Evolutionary conservation across 2,888 invertebrate species (phyloP), one percentile per base, ranked within the genome.

Genomic region (Lumbricus terrestris): DNA sequence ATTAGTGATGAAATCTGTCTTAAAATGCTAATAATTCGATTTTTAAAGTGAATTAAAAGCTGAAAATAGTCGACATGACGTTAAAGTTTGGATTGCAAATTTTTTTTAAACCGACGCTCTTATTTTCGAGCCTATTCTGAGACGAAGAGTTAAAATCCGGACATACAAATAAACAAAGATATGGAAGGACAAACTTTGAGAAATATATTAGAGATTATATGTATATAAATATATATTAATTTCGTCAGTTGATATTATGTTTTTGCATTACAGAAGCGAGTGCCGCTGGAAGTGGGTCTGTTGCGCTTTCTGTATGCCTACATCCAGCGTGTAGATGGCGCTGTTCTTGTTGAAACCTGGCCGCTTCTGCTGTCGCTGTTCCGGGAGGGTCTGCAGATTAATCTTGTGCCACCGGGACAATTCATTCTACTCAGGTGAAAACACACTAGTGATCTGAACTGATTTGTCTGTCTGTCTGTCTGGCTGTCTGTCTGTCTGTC

Each of bases 241-340:
- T 69, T 69, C 4, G 6, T 8, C 69, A 11, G 69, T 69, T 69
- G 29, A 69, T n/a, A 69, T 69, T 29, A 69, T 13, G 8, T 47
- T 47, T n/a, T 69, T 69, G n/a, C 69, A 34, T 89, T 69, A n/a
- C 34, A 82, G 69, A 85, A 85, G 23, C 85, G 85, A 29, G 42
- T 95, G 89, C 95, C 95, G 1, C 96, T 97, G 91, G 97, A 97
- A 95, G 97, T 97, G 35, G 97, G 97, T 89, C 96, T 97, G 91
- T 95, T 98, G 91, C 97, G 98, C 95, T 96, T 98, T 92, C 97
- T 98, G 94, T 97, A 97, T 94, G 96, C 96, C 90, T 96, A 96
- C 93, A 94, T 96, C 42, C 95, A 95, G 91, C 94, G 94, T 89
- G 96, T 96, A 83, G 96, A 96, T 16, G 96, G 96, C 0, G 96